Evolutionary conservation across 2,797 vertebrate genomes (phyloP).

Genomic region (Darevskia mixta): DNA sequence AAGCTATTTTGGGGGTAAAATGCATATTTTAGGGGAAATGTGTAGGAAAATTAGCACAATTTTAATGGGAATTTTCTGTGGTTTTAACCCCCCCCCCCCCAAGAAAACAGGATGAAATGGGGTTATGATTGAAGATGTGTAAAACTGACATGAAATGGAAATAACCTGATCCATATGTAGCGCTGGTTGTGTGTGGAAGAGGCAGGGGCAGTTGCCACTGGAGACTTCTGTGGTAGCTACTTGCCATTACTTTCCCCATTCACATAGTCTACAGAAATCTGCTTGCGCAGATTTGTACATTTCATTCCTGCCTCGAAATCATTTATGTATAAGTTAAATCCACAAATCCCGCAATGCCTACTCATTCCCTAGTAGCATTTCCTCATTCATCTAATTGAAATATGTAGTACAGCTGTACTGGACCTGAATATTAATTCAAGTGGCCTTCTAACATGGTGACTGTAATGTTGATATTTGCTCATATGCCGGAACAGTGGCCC

Average conservation of each 20-base stretch:
- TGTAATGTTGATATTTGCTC: neutral
- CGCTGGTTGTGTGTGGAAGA: too few species aligned
- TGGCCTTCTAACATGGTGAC: neutral
- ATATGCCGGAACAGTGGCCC: neutral
- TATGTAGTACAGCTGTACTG: neutral
- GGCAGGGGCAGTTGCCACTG: too few species aligned
- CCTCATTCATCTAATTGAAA: neutral
- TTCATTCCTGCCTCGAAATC: neutral
- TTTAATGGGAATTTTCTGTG: too few species aligned
- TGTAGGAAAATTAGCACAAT: too few species aligned
- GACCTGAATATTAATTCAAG: neutral
- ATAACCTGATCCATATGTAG: neutral
- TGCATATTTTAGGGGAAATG: too few species aligned
- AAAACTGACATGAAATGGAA: too few species aligned
- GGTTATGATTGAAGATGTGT: too few species aligned
- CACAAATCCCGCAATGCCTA: neutral
- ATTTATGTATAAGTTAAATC: neutral
- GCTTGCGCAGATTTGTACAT: neutral
- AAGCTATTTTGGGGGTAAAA: too few species aligned
- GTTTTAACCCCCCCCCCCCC: accelerated
- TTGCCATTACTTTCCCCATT: neutral
- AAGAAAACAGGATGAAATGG: too few species aligned
- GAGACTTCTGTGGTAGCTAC: neutral
- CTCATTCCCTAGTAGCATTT: neutral
- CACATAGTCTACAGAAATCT: neutral